Percentiles rank a stretch among this genome's conserved stretches.
phyloP scores from a whole-genome alignment of 2,113 vertebrate species.

The Calidris pugnax region DNA sequence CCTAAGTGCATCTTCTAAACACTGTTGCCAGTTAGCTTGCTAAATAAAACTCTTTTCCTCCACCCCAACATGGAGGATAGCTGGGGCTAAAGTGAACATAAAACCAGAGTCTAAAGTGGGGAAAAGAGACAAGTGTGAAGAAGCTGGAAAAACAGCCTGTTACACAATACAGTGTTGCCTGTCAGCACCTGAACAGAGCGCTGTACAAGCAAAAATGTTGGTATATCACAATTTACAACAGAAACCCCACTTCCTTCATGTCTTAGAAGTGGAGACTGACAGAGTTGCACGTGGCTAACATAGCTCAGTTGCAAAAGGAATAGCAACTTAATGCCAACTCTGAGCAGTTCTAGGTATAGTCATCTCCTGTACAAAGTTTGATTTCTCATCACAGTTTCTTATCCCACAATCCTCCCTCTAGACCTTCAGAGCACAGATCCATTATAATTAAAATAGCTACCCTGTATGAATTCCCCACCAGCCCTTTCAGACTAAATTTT shows the following conservation, averaged over 20 bases:
- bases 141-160: not conserved
- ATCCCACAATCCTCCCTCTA: not conserved
- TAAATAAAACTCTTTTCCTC: not conserved
- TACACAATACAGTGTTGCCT: not conserved
- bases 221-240: not conserved
- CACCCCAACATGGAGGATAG: not conserved
- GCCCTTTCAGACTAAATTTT: not conserved
- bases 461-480: not conserved
- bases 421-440: not conserved
- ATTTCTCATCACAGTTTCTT: not conserved
- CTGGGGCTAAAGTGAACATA: not conserved
- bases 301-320: not conserved
- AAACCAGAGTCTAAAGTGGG: not conserved
- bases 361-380: not conserved
- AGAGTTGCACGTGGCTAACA: accelerated
- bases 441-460: not conserved
- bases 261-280: not conserved
- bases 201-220: not conserved
- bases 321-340: not conserved
- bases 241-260: not conserved
- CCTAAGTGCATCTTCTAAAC: not conserved
- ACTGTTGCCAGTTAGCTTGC: not conserved
- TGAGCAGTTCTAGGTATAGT: not conserved
- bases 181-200: not conserved
- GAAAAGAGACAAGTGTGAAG: not conserved